Evolutionary conservation across 2,888 invertebrate genomes (phyloP).

Genomic region (Phortica okadai): DNA sequence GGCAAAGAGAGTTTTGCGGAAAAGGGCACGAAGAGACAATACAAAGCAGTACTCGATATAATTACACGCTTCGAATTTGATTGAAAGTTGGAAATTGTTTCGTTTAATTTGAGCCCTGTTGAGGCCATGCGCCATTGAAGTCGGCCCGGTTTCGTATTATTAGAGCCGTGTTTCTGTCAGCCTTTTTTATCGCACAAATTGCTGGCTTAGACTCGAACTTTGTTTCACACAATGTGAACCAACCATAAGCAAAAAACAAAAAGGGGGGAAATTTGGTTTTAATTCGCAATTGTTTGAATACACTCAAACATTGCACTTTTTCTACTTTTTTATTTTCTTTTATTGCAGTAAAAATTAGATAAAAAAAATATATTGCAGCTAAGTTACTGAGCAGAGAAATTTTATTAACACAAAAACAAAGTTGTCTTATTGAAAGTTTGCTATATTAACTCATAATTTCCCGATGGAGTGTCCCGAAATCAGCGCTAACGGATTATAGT

Average conservation of each 20-base stretch:
- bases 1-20: background rate
- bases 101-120: constrained; percentile 50
- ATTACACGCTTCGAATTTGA: constrained; percentile 47
- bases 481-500: too few species aligned
- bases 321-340: too few species aligned
- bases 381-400: too few species aligned
- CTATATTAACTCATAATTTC: too few species aligned
- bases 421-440: too few species aligned
- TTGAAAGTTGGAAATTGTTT: constrained; percentile 66
- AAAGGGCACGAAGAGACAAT: background rate
- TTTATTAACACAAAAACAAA: too few species aligned
- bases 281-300: background rate
- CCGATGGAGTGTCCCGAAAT: too few species aligned
- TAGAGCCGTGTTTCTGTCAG: background rate
- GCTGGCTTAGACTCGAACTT: background rate
- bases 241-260: background rate
- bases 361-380: too few species aligned
- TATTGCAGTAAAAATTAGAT: too few species aligned
- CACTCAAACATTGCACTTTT: too few species aligned
- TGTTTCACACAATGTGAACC: background rate
- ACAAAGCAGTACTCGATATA: constrained; percentile 15
- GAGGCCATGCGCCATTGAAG: background rate
- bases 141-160: background rate
- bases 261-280: background rate
- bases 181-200: background rate